These are phyloP conservation scores for Salvator merianae DNA, from an alignment of 2,113 vertebrate genomes.

Conservation along the genomic window DNA sequence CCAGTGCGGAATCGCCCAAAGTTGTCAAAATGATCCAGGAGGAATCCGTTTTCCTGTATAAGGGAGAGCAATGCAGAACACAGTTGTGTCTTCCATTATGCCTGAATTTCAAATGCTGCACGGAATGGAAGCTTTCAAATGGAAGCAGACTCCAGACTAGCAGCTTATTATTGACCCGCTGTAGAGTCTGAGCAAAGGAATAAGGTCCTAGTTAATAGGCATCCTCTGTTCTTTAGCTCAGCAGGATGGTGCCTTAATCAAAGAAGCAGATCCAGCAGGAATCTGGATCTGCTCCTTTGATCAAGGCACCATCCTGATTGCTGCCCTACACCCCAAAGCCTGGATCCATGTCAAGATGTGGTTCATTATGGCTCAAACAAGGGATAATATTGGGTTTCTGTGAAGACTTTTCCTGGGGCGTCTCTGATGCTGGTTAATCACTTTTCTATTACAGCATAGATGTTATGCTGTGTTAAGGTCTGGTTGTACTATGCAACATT, in stretches of 20 bases:
- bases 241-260: conserved; percentile 64
- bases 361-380: conserved; percentile 15
- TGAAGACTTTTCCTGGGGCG: not conserved
- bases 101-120: not conserved
- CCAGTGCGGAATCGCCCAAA: not conserved
- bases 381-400: not conserved
- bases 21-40: not conserved
- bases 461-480: not conserved
- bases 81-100: not conserved
- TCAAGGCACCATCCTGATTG: too few relatives aligned
- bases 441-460: not conserved
- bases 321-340: not conserved
- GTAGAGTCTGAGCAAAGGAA: conserved; percentile 31
- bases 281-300: conserved; percentile 26
- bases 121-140: conserved; percentile 8
- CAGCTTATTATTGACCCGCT: not conserved
- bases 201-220: conserved; percentile 22
- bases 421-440: not conserved
- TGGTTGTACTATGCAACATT: not conserved
- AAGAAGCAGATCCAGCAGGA: conserved; percentile 29
- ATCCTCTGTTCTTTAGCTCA: conserved; percentile 29
- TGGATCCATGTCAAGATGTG: conserved; percentile 2
- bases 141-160: not conserved
- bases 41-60: not conserved
- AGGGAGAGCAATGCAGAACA: not conserved